Evolutionary conservation across 2,797 vertebrate genomes (phyloP).

Genomic region (Staurois parvus): DNA sequence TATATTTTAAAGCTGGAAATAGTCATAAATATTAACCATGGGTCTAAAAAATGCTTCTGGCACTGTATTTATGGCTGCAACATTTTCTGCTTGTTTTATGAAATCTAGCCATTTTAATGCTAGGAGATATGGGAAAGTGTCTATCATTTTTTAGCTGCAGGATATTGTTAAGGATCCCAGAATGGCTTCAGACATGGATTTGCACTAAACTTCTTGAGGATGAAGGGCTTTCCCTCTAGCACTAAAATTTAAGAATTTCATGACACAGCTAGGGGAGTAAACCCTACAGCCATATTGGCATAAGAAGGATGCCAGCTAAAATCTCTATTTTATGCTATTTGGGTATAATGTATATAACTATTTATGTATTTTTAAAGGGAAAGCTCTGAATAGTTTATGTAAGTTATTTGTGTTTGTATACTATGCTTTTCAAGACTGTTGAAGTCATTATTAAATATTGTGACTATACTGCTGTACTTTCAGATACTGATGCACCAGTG

Average conservation of each 20-base stretch:
- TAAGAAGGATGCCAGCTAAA: too few species aligned
- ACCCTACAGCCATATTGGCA: too few species aligned
- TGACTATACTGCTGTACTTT: too few species aligned
- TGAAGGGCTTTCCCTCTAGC: not conserved
- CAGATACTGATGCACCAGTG: too few species aligned
- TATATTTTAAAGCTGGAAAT: not conserved
- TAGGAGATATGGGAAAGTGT: not conserved
- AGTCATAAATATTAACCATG: conserved; percentile 3
- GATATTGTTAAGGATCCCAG: conserved; percentile 3
- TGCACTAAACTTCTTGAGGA: not conserved
- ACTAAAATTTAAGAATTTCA: not conserved
- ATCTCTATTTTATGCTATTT: too few species aligned
- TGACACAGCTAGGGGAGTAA: not conserved
- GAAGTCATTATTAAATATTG: too few species aligned
- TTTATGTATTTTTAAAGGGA: too few species aligned
- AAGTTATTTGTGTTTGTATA: too few species aligned
- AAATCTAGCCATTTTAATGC: not conserved
- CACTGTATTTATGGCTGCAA: conserved; percentile 7
- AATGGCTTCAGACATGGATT: not conserved
- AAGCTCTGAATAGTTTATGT: too few species aligned
- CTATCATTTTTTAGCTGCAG: not conserved
- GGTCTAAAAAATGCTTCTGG: not conserved
- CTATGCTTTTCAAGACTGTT: too few species aligned
- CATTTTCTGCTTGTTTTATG: not conserved
- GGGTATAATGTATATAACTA: too few species aligned